Conservation (phyloP, 2,113 vertebrate species). For the Clarias gariepinus region DNA sequence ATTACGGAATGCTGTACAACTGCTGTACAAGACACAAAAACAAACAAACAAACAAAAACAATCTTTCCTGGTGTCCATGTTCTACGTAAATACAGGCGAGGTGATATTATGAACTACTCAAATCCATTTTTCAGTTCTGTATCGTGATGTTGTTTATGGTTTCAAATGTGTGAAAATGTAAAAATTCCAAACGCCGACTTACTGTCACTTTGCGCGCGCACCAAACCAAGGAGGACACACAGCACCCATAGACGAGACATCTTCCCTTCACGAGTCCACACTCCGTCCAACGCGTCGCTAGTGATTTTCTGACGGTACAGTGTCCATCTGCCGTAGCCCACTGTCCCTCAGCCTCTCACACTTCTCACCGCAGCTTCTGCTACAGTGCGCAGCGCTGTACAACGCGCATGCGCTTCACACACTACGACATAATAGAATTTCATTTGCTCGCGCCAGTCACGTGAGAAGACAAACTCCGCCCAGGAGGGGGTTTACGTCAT, state of each 20-base stretch:
- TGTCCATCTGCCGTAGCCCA: neutral
- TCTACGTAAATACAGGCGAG: neutral
- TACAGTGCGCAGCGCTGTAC: too few species aligned
- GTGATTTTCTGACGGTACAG: neutral
- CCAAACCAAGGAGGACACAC: neutral
- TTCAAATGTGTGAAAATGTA: neutral
- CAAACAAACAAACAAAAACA: neutral
- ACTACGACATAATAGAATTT: neutral
- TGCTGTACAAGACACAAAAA: neutral
- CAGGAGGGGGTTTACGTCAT: neutral
- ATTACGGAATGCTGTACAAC: neutral
- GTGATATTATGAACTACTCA: too few species aligned
- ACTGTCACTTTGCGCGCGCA: constrained; percentile 51
- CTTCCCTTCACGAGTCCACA: neutral
- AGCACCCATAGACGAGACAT: neutral
- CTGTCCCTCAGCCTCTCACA: neutral
- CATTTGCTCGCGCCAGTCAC: neutral
- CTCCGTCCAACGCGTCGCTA: neutral
- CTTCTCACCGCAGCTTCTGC: neutral
- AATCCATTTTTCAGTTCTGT: neutral
- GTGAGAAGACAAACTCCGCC: neutral
- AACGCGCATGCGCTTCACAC: neutral
- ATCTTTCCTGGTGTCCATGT: neutral
- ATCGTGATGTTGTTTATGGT: neutral
- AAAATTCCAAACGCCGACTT: constrained; percentile 27